Evolutionary conservation across 1,140 invertebrate species (phyloP).

Genomic region (Rhopalosiphum maidis): DNA sequence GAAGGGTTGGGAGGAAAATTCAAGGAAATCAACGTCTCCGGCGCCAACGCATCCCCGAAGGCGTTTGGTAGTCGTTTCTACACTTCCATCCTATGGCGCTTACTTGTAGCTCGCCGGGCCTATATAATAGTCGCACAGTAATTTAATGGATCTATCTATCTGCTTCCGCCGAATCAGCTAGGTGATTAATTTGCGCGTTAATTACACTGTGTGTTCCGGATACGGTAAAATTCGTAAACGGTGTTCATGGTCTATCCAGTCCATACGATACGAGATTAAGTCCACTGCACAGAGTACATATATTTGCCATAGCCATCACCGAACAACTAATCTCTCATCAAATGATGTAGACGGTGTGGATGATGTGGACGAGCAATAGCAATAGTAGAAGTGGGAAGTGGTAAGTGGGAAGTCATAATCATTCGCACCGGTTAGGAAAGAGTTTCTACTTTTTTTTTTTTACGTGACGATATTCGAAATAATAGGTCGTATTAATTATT

Average conservation of each 20-base stretch:
- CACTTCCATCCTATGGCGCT: too few species aligned
- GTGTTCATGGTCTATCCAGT: neutral
- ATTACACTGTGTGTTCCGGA: constrained; percentile 81
- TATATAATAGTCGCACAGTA: neutral
- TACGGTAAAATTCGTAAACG: constrained; percentile 68
- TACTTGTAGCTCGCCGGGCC: neutral
- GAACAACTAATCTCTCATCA: neutral
- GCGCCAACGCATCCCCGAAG: neutral
- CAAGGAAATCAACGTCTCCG: neutral
- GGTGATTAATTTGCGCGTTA: constrained; percentile 65
- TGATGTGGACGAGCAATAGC: neutral
- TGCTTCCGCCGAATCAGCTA: constrained; percentile 65
- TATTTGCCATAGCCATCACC: neutral
- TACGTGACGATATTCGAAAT: neutral
- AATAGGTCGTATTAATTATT: neutral
- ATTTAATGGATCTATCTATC: constrained; percentile 20
- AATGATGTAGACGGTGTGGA: neutral
- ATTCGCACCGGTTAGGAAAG: neutral
- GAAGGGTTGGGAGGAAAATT: neutral
- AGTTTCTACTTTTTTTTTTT: neutral
- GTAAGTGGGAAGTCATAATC: neutral
- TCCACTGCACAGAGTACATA: neutral
- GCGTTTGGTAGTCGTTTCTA: neutral
- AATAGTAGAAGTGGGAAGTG: neutral
- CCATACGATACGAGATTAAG: neutral